Conservation (phyloP, 2,113 vertebrate genomes). For the Saguinus midas region DNA sequence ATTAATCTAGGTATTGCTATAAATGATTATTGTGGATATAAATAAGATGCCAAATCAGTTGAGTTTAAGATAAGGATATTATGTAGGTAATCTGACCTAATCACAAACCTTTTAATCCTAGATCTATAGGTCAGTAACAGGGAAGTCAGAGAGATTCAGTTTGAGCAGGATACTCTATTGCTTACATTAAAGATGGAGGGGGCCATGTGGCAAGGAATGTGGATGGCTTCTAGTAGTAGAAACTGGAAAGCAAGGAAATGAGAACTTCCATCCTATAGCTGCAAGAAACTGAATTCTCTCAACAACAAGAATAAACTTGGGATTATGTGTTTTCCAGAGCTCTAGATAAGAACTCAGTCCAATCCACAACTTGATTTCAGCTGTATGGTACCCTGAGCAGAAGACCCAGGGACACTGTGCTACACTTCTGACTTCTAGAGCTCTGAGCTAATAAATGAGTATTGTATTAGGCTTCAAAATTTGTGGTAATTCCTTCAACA, state of each 20-base stretch:
- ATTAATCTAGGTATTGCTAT: background rate
- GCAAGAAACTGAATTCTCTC: background rate
- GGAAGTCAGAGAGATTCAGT: background rate
- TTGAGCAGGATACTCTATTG: background rate
- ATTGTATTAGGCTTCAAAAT: background rate
- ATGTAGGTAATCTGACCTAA: background rate
- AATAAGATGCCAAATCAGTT: background rate
- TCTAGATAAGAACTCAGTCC: background rate
- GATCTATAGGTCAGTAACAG: background rate
- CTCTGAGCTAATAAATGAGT: background rate
- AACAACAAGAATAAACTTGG: background rate
- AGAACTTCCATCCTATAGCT: background rate
- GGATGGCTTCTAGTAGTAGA: background rate
- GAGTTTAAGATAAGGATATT: background rate
- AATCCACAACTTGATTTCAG: background rate
- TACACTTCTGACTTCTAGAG: background rate
- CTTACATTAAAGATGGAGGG: background rate
- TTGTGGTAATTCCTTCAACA: background rate
- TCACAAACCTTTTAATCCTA: background rate
- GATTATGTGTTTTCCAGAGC: background rate
- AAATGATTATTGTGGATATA: background rate
- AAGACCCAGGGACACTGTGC: background rate
- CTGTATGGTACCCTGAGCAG: background rate
- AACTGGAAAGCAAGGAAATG: background rate
- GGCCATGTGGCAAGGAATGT: background rate